Conservation (phyloP, 2,797 vertebrate genomes). For the Chlorospingus flavigularis region DNA sequence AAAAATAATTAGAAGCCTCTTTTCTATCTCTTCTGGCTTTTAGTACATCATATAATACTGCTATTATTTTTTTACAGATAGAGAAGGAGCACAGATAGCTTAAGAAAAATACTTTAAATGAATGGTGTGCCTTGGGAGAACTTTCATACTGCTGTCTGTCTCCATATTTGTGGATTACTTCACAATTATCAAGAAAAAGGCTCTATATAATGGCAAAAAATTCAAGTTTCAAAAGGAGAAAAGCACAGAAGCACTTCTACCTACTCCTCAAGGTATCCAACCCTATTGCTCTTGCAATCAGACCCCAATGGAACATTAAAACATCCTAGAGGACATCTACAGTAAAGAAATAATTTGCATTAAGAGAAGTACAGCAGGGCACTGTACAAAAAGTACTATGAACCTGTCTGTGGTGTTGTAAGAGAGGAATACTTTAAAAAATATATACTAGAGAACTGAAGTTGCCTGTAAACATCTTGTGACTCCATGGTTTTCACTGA, state of each 20-base stretch:
- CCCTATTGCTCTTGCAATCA: not conserved
- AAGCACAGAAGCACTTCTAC: not conserved
- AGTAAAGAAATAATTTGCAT: not conserved
- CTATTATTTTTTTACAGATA: not conserved
- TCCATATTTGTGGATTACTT: not conserved
- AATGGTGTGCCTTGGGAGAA: not conserved
- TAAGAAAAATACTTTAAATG: not conserved
- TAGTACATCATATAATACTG: not conserved
- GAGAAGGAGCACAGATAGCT: not conserved
- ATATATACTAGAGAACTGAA: not conserved
- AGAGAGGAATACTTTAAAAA: not conserved
- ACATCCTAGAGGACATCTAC: not conserved
- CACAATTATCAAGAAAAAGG: not conserved
- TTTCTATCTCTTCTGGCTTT: not conserved
- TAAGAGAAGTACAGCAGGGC: not conserved
- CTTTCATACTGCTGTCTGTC: not conserved
- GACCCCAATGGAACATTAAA: not conserved
- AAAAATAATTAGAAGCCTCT: not conserved
- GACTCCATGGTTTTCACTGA: not conserved
- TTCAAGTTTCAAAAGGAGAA: not conserved
- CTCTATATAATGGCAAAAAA: not conserved
- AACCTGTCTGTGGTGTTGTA: not conserved
- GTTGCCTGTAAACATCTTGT: not conserved
- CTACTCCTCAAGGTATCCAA: not conserved
- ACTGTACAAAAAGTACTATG: not conserved